Evolutionary conservation across 2,888 invertebrate genomes (phyloP).

Genomic region (Vanessa cardui): DNA sequence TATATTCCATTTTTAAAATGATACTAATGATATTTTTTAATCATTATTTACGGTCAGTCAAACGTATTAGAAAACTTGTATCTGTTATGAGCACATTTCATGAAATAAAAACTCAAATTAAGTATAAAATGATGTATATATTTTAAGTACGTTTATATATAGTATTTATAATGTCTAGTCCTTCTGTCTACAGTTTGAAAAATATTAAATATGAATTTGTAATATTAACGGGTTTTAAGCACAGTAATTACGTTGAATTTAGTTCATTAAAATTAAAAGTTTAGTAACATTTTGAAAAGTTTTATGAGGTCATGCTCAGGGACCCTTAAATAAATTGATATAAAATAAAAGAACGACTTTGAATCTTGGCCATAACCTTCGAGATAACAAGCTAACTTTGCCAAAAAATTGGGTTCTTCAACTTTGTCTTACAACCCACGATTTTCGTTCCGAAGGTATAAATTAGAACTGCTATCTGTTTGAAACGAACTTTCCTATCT

Average conservation of each 20-base stretch:
- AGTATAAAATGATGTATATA: background rate
- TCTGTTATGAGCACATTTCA: too few relatives aligned
- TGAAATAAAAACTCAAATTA: too few relatives aligned
- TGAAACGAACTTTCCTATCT: conserved; percentile 61
- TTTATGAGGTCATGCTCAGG: conserved; percentile 21
- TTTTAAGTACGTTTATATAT: background rate
- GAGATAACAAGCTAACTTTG: conserved; percentile 44
- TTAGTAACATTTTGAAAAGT: conserved; percentile 10
- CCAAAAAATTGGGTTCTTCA: conserved; percentile 50
- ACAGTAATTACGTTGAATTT: background rate
- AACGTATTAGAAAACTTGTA: too few relatives aligned
- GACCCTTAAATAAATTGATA: conserved; percentile 34
- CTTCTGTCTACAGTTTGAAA: too few relatives aligned
- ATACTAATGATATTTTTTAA: too few relatives aligned
- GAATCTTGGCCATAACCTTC: conserved; percentile 38
- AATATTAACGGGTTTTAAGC: background rate
- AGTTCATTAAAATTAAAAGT: background rate
- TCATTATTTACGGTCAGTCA: too few relatives aligned
- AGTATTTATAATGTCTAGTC: background rate
- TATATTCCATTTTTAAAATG: too few relatives aligned
- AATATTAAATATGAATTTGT: too few relatives aligned
- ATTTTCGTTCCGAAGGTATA: conserved; percentile 59
- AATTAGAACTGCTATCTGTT: conserved; percentile 70
- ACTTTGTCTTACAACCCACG: conserved; percentile 42
- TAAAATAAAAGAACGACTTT: conserved; percentile 33